A percentile compares a stretch with the other conserved stretches of the same genome.
phyloP scores from a whole-genome alignment of 2,797 vertebrate genomes.

The Morelia viridis region DNA sequence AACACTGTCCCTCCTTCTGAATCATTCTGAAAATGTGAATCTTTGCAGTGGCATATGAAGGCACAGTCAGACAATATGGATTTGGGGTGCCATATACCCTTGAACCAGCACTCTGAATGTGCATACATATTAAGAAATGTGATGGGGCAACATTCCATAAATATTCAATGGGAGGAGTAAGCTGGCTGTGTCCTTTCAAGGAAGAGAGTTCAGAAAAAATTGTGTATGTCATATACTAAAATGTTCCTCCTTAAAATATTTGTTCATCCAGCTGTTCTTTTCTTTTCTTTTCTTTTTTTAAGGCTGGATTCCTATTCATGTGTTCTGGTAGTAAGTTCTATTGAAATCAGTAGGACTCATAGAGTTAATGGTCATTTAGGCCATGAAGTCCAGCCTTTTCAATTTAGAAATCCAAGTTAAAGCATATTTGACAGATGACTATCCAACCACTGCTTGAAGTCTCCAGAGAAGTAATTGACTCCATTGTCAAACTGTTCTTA shows the following conservation, averaged over 20 bases:
- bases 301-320: not conserved
- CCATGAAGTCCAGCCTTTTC: not conserved
- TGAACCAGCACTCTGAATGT: not conserved
- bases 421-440: not conserved
- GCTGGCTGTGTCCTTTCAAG: not conserved
- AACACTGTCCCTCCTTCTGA: not conserved
- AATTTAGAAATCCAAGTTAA: not conserved
- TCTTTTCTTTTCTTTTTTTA: not conserved
- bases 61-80: not conserved
- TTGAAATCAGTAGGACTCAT: not conserved
- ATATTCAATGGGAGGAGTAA: not conserved
- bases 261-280: not conserved
- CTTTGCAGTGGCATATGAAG: not conserved
- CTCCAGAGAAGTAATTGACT: not conserved
- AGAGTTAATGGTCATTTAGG: not conserved
- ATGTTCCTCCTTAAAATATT: not conserved
- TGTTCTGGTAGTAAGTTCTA: not conserved
- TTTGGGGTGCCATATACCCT: not conserved
- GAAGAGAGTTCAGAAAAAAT: not conserved
- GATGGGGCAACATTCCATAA: not conserved
- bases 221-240: not conserved
- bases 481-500: not conserved
- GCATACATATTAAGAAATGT: not conserved
- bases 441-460: not conserved
- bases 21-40: not conserved